Evolutionary conservation across 2,797 vertebrate species (phyloP).

Genomic region (Parauchenoglanis punctatus): DNA sequence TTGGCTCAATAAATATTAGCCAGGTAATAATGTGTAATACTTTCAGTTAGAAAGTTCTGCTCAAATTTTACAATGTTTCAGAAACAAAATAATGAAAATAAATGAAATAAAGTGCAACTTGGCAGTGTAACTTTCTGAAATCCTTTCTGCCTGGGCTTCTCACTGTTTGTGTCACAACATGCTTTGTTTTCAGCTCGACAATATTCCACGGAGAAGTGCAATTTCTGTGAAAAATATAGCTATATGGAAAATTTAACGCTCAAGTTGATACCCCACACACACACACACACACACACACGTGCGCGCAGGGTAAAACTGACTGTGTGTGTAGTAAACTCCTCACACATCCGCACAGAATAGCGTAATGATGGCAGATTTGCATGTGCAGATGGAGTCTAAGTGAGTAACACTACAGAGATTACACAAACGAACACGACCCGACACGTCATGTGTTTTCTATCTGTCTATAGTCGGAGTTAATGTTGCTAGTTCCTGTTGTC

Average conservation of each 20-base stretch:
- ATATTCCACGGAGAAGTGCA: neutral
- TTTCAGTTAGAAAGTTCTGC: neutral
- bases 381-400: neutral
- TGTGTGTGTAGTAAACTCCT: neutral
- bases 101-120: neutral
- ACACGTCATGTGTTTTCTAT: too few relatives aligned
- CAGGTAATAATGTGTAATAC: neutral
- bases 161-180: neutral
- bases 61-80: neutral
- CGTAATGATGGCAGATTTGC: neutral
- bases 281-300: neutral
- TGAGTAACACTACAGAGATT: neutral
- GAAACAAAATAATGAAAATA: neutral
- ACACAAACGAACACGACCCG: neutral
- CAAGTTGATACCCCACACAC: neutral
- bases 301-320: neutral
- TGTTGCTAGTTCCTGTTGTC: neutral
- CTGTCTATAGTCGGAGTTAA: too few relatives aligned
- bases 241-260: constrained; percentile 4
- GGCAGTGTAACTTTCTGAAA: neutral
- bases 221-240: neutral
- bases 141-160: neutral
- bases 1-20: neutral
- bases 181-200: neutral
- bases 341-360: neutral